Evolutionary conservation across 2,888 invertebrate species (phyloP), one percentile per base, ranked within the genome.

Genomic region (Platycheirus rosarum): DNA sequence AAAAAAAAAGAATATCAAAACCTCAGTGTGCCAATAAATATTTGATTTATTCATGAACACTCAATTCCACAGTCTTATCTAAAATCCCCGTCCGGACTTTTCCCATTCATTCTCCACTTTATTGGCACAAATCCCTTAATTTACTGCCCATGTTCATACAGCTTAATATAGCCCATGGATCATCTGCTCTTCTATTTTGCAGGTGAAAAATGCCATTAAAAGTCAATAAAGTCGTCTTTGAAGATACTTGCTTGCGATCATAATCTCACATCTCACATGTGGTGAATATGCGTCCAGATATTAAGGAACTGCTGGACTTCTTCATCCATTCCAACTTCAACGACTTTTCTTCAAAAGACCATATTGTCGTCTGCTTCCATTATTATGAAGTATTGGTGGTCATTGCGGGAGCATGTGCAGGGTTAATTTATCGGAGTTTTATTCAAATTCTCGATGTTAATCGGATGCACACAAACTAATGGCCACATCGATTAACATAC

Each of bases 321-420:
- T 82, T 82, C 82, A 82, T 82, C 82, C 63, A 82, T 68, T 73
- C n/a, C n/a, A n/a, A n/a, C n/a, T n/a, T n/a, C n/a, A n/a, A n/a
- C n/a, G n/a, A n/a, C 13, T 71, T 40, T 51, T 82, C 40, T 82
- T 73, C n/a, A n/a, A 82, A 77, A 63, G 77, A 53, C 63, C 66
- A 73, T 68, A 62, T 35, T 62, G 57, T 51, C 66, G 53, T 71
- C 37, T 44, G 35, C 8, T 20, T 42, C 49, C 3, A 14, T 32
- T 7, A 26, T 57, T 14, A 14, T 23, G 23, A 57, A 57, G 26
- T 26, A 23, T 44, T 13, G 32, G 14, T 20, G 23, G 18, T 40
- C 16, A 40, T 29, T 23, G 42, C 48, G 57, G 26, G 57, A 48
- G 44, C 29, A 26, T 53, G 69, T 55, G 69, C 49, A 66, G 32